phyloP scores from a whole-genome alignment of 2,888 invertebrate species.

The Laothoe populi region DNA sequence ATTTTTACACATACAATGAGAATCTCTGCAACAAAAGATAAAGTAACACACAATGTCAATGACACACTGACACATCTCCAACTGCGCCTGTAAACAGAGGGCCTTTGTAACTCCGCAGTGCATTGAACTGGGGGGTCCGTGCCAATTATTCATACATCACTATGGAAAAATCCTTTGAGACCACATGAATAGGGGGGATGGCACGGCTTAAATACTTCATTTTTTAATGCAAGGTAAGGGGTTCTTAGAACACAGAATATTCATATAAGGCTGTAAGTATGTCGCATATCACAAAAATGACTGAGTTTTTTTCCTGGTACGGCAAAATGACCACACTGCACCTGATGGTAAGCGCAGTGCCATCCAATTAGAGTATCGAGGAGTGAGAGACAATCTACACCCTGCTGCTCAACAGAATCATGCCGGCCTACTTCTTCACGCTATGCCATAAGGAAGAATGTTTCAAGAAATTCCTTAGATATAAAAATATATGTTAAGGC shows the following conservation, averaged over 20 bases:
- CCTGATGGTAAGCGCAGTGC: no score
- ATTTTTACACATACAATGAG: background rate
- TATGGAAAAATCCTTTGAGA: slow-evolving; percentile 49
- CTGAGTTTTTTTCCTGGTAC: no score
- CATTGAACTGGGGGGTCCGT: slow-evolving; percentile 56
- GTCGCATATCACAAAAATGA: no score
- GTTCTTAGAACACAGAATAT: background rate
- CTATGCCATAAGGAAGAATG: no score
- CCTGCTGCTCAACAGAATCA: no score
- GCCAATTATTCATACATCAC: slow-evolving; percentile 63
- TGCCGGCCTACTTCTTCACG: no score
- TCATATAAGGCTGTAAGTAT: no score
- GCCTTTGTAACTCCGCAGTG: slow-evolving; percentile 39
- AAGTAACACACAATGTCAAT: slow-evolving; percentile 45
- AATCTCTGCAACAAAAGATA: slow-evolving; percentile 27
- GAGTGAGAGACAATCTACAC: no score
- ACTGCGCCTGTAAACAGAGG: slow-evolving; percentile 43
- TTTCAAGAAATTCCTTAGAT: no score
- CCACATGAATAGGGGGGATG: background rate
- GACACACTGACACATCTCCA: slow-evolving; percentile 58
- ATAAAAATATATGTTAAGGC: no score
- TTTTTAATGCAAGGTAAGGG: background rate
- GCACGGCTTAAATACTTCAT: background rate
- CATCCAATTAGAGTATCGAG: no score
- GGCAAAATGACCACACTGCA: no score